Conservation (phyloP, 2,797 vertebrate genomes). For the Kryptolebias ocellatus region DNA sequence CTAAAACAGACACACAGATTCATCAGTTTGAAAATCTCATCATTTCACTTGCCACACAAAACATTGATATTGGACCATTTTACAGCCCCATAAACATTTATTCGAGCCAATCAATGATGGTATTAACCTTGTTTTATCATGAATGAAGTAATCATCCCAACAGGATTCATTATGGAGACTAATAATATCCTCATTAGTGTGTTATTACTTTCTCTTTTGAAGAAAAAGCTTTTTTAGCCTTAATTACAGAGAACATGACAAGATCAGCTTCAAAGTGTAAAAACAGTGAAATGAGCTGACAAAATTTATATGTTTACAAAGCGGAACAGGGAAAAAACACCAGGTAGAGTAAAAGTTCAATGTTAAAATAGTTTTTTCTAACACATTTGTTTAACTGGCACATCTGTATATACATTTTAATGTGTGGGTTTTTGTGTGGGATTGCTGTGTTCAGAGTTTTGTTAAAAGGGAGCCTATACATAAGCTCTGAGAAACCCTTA, state of each 20-base stretch:
- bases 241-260: background rate
- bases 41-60: conserved; percentile 1
- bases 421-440: no score
- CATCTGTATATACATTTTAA: no score
- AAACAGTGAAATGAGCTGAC: background rate
- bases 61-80: conserved; percentile 3
- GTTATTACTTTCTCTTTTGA: background rate
- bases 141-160: background rate
- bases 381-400: background rate
- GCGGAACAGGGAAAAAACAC: background rate
- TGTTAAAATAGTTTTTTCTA: background rate
- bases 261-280: background rate
- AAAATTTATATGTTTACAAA: background rate
- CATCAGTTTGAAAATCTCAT: conserved; percentile 25
- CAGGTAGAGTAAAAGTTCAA: background rate
- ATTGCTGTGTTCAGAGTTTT: no score
- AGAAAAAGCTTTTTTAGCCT: background rate
- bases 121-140: background rate
- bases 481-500: no score
- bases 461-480: no score
- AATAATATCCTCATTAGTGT: no score
- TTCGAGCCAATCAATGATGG: background rate
- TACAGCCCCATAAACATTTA: background rate
- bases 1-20: conserved; percentile 33
- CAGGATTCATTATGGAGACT: background rate